phyloP scores from a whole-genome alignment of 1,140 invertebrate genomes.

The Danaus melanippus region DNA sequence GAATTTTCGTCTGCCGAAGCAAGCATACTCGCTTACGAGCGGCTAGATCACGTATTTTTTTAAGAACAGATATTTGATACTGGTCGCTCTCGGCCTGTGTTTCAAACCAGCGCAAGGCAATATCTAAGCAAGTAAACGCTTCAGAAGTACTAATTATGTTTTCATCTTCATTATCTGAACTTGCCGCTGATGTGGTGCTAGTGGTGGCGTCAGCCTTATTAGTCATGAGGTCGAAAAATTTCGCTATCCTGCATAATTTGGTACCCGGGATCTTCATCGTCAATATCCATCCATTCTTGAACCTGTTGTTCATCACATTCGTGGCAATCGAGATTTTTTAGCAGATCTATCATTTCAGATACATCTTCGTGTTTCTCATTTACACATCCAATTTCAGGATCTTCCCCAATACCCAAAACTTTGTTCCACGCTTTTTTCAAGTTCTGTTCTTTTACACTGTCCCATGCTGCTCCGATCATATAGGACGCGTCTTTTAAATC shows the following conservation, averaged over 20 bases:
- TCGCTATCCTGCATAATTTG: conserved; percentile 13
- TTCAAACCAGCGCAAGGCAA: conserved; percentile 26
- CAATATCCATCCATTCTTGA: conserved; percentile 9
- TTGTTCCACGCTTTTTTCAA: conserved; percentile 46
- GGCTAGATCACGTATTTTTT: no score
- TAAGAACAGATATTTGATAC: no score
- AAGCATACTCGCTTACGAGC: no score
- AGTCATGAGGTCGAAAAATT: conserved; percentile 26
- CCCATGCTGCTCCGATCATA: conserved; percentile 34
- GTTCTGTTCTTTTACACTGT: conserved; percentile 29
- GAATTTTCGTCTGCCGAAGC: no score
- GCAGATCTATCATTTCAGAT: conserved; percentile 25
- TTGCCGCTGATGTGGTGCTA: not conserved
- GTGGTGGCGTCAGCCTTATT: conserved; percentile 17
- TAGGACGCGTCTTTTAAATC: conserved; percentile 2
- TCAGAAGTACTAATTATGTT: conserved; percentile 27
- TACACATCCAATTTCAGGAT: conserved; percentile 28
- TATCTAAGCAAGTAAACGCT: conserved; percentile 30
- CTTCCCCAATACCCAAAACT: conserved; percentile 26
- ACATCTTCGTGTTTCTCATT: conserved; percentile 22
- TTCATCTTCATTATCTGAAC: conserved; percentile 28
- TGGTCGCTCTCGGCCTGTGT: no score
- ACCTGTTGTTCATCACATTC: conserved; percentile 5
- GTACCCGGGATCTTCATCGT: conserved; percentile 8
- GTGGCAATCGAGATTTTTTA: conserved; percentile 12